Conservation (phyloP, 2,797 vertebrate genomes). For the Threskiornis aethiopicus region DNA sequence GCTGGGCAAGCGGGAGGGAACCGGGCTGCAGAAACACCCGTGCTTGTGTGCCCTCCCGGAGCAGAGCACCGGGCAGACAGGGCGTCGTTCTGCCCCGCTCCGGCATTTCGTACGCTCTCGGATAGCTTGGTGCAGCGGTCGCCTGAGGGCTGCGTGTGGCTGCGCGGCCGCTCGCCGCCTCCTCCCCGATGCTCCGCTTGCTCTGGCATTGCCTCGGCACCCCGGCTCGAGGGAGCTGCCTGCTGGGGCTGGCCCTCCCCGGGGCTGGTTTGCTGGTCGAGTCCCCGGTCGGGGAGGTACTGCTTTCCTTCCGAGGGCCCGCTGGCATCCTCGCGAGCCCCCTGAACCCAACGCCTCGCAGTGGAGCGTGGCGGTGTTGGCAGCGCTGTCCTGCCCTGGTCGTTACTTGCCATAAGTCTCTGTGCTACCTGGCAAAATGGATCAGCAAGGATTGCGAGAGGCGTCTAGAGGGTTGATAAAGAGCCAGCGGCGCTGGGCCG, state of each 20-base stretch:
- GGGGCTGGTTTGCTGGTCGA: neutral
- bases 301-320: neutral
- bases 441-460: neutral
- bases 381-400: neutral
- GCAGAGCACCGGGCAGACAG: neutral
- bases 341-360: neutral
- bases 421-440: neutral
- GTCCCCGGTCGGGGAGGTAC: neutral
- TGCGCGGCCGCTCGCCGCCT: fast-evolving
- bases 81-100: fast-evolving
- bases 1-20: neutral
- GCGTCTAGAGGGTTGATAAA: neutral
- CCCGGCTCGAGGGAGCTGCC: neutral
- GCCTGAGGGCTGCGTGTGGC: neutral
- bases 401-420: fast-evolving
- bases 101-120: fast-evolving
- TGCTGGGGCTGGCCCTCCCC: neutral
- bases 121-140: neutral
- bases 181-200: neutral
- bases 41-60: fast-evolving
- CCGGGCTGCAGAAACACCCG: fast-evolving
- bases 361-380: neutral
- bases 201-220: neutral
- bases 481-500: neutral
- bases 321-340: neutral